Evolutionary conservation across 1,140 invertebrate species (phyloP).

Genomic region (Oppia nitens): DNA sequence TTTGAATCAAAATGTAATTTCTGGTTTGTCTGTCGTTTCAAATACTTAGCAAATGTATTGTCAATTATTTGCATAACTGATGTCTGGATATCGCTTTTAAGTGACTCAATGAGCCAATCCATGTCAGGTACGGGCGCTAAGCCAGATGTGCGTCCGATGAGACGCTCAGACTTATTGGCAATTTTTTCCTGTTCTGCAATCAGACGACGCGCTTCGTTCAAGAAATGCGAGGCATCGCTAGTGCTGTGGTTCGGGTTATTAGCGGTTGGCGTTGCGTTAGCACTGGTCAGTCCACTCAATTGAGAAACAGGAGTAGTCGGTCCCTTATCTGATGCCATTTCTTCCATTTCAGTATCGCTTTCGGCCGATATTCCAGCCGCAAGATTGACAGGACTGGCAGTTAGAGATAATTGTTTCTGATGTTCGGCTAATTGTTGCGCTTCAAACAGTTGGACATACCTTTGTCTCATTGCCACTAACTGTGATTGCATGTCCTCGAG

Average conservation of each 20-base stretch:
- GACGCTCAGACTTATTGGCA: not conserved
- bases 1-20: slow-evolving; percentile 15
- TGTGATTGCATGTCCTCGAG: slow-evolving; percentile 71
- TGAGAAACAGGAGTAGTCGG: slow-evolving; percentile 4
- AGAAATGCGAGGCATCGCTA: slow-evolving; percentile 8
- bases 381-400: not conserved
- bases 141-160: slow-evolving; percentile 4
- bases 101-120: slow-evolving; percentile 64
- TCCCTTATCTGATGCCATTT: not conserved
- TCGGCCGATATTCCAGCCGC: not conserved
- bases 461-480: slow-evolving; percentile 71
- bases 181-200: slow-evolving; percentile 43
- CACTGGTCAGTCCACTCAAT: not conserved
- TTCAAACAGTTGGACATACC: slow-evolving; percentile 63
- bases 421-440: not conserved
- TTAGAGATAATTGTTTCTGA: slow-evolving; percentile 22
- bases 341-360: not conserved
- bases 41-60: slow-evolving; percentile 61
- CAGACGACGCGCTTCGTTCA: slow-evolving; percentile 19
- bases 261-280: not conserved
- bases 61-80: slow-evolving; percentile 55
- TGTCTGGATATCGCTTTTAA: slow-evolving; percentile 73
- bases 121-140: slow-evolving; percentile 36
- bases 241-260: not conserved
- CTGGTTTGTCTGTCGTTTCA: slow-evolving; percentile 39